Base-by-base conservation (phyloP, 2,113 vertebrate species). In the Ondatra zibethicus region DNA sequence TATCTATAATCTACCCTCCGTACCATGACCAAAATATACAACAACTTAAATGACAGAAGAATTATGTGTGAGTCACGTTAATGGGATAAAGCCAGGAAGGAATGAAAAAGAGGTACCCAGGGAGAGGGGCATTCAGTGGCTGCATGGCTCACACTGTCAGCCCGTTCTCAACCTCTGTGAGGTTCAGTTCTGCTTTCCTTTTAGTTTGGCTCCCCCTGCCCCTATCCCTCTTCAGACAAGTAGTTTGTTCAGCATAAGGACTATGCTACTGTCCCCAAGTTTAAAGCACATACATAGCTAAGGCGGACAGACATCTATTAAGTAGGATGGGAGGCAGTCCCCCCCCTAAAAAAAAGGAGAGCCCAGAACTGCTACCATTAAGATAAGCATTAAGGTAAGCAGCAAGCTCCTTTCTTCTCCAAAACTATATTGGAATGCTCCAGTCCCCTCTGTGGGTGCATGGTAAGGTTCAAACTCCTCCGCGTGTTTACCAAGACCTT, bases 41-140 rank as follows among this genome's bases (percentile, higher is more conserved):
- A 68, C 42, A 75, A 87, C 84, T 76, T 88, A 75, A 94, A 93
- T n/a, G n/a, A 65, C 3, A 80, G 66, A 91, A 95, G 55, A 84
- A 58, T 19, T 39, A 33, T 21, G 23, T 63, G 66, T 91, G 80
- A 94, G 80, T 95, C 84, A 86, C 68, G 47, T 31, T 29, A 31
- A 81, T 8, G 91, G 13, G 68, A 55, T 14, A 55, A 55, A 92
- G 47, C 68, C 93, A 88, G 55, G 65, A 78, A 95, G 14, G 50
- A 45, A 14, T n/a, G 19, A 0, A 47, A 52, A 77, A 61, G 68
- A 90, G 70, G 47, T 58, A 58, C 55, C 55, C 55, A 58, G 36
- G 31, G 17, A 93, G 9, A 2, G 29, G 25, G 36, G 17, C 21
- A 29, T 9, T 3, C 23, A 7, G 9, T 23, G 45, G 70, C 19